Base-by-base conservation (phyloP, 2,797 vertebrate species). In the Helostoma temminkii region DNA sequence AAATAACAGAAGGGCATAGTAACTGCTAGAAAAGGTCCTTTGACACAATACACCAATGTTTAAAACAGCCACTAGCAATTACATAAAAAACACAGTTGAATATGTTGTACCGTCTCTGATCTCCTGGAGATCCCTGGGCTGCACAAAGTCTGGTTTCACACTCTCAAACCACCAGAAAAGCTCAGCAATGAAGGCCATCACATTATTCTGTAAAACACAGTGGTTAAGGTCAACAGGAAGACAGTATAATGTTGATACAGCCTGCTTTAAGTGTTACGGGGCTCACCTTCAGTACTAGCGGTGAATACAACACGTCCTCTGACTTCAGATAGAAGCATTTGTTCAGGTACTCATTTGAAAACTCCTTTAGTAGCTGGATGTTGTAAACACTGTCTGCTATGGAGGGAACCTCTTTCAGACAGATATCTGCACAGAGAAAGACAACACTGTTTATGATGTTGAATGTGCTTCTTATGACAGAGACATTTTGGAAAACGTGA, bases 121-220 rank as follows among this genome's bases (percentile, higher is more conserved):
- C 73, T 98, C 96, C 74, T 97, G 96, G 34, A 94, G 78, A 61
- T 97, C 96, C 76, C 95, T 94, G 42, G 97, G 97, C 25, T 98
- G 96, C 0, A 99, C 97, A 12, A 98, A 98, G 48, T 97, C 96
- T 6, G 98, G 97, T 74, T 95, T 97, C 76, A 98, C 95, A 1
- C 92, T 95, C 85, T 98, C 98, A 87, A 99, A 98, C 96, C 97
- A 97, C 98, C 98, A 99, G 87, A 98, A 99, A 39, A 99, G 95
- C 59, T 99, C 97, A 2, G 98, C 97, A 25, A 99, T 94, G 64
- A 97, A 98, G 32, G 95, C 96, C 96, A 97, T 97, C 2, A 99
- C 54, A 0, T 99, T 99, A 6, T 94, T 95, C 97, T 99, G 78
- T 9, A 48, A 77, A 65, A 30, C 57, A 81, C 15, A 50, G 50